phyloP scores from a whole-genome alignment of 2,113 vertebrate genomes.

The Pseudorectes ferrugineus region DNA sequence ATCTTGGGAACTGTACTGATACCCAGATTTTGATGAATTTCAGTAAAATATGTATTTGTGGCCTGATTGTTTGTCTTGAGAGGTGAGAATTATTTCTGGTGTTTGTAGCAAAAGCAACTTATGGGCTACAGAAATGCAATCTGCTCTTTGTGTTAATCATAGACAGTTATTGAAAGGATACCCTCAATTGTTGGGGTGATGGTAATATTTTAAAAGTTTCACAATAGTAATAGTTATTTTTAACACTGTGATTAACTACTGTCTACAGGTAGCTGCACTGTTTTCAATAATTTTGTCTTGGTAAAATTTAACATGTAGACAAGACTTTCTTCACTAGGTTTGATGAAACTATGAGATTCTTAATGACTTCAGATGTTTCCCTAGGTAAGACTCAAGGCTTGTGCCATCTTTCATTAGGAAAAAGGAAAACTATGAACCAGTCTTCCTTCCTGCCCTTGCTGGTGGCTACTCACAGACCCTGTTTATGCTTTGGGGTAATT shows the following conservation, averaged over 20 bases:
- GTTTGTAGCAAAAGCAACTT: background rate
- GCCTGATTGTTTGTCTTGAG: background rate
- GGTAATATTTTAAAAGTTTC: conserved; percentile 35
- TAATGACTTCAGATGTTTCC: background rate
- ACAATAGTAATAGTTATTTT: background rate
- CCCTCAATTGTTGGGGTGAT: background rate
- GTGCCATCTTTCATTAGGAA: background rate
- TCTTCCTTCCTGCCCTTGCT: background rate
- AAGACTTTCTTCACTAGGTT: background rate
- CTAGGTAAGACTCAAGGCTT: background rate
- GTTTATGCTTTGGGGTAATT: background rate
- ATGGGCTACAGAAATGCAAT: background rate
- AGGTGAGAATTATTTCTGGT: conserved; percentile 12
- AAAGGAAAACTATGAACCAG: background rate
- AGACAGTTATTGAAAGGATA: background rate
- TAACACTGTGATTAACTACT: background rate
- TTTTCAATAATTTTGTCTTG: background rate
- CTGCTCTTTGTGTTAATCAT: conserved; percentile 8
- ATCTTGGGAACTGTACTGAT: background rate
- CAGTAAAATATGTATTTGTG: background rate
- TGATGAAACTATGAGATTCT: background rate
- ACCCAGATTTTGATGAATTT: background rate
- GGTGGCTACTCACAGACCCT: background rate
- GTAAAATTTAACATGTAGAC: background rate
- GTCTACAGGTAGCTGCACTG: background rate